Percentiles rank a stretch among this genome's conserved stretches.
phyloP scores from a whole-genome alignment of 2,113 vertebrate species.

The Lepus europaeus region DNA sequence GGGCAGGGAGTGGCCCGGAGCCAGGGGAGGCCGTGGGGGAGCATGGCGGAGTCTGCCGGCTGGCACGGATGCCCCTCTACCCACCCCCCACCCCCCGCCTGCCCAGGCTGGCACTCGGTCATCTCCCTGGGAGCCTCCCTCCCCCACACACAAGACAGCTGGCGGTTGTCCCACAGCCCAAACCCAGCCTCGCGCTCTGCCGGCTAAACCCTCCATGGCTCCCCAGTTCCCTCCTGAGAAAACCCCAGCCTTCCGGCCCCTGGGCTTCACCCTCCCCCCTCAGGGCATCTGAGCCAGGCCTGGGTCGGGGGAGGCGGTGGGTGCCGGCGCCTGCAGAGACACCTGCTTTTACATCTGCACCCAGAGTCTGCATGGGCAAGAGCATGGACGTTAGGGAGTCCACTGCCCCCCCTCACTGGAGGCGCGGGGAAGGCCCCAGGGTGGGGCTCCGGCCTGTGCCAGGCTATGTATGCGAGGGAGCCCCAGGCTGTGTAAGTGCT shows the following conservation, averaged over 20 bases:
- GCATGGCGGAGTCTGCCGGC: neutral
- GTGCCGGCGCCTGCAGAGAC: neutral
- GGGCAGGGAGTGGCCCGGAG: constrained; percentile 9
- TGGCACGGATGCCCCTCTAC: neutral
- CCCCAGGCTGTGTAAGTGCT: no score
- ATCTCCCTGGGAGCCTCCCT: neutral
- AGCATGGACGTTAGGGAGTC: neutral
- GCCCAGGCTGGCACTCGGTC: neutral
- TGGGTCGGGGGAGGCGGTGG: neutral
- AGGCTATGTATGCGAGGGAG: neutral
- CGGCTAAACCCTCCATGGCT: neutral
- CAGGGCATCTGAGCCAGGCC: neutral
- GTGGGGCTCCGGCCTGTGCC: neutral
- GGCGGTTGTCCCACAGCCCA: neutral
- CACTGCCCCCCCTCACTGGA: neutral
- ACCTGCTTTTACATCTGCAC: neutral
- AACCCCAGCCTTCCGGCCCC: neutral
- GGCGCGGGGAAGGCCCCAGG: neutral
- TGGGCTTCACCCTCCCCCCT: neutral
- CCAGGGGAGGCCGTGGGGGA: neutral
- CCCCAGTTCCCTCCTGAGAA: neutral
- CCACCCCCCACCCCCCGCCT: neutral
- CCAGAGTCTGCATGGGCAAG: neutral
- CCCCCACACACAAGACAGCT: neutral
- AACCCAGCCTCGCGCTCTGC: neutral